Conservation (phyloP, 1,140 invertebrate species). For the Pissodes strobi region DNA sequence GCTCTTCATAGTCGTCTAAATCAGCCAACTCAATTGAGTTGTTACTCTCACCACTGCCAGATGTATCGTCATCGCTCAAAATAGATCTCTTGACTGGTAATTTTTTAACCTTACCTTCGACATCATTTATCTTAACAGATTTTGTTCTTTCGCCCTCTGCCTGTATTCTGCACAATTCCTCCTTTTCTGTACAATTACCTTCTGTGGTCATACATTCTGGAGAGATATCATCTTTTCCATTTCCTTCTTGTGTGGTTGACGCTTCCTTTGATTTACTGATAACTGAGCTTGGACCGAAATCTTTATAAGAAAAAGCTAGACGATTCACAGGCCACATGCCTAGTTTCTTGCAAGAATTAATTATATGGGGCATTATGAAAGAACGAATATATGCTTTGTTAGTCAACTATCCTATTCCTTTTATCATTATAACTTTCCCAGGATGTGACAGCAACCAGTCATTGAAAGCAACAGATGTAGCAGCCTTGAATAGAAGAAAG, state of each 20-base stretch:
- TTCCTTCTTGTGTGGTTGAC: background rate
- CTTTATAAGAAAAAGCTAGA: background rate
- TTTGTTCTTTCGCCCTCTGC: background rate
- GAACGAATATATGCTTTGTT: background rate
- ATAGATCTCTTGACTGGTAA: background rate
- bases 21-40: background rate
- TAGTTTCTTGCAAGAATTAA: background rate
- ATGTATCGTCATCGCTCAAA: background rate
- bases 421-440: no score
- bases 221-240: background rate
- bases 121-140: background rate
- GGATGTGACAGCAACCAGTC: no score
- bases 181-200: background rate
- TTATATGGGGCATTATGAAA: background rate
- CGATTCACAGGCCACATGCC: background rate
- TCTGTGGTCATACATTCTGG: background rate
- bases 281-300: background rate
- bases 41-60: background rate
- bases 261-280: background rate
- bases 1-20: background rate
- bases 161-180: background rate
- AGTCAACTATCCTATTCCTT: background rate
- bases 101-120: background rate
- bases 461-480: no score
- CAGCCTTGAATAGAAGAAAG: no score